These are phyloP conservation scores for Ecdyonurus torrentis DNA, from an alignment of 2,888 invertebrate species.

Conservation along the genomic window DNA sequence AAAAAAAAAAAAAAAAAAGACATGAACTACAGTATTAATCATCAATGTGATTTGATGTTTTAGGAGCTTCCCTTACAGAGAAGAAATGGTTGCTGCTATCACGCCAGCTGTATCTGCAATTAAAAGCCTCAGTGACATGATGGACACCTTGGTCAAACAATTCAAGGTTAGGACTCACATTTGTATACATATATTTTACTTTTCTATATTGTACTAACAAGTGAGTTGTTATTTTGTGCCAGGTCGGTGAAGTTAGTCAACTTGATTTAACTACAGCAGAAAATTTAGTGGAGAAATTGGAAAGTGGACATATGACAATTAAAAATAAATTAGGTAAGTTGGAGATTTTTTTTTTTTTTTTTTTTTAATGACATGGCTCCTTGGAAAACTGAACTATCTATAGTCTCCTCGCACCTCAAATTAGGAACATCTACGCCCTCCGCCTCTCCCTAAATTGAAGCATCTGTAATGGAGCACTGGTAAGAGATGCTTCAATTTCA, in stretches of 20 bases:
- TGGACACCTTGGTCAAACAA: constrained; percentile 1
- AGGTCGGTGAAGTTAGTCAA: neutral
- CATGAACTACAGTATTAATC: no score
- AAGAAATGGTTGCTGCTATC: neutral
- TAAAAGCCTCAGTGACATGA: neutral
- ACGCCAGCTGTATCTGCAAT: neutral
- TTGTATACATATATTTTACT: neutral
- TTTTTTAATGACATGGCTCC: neutral
- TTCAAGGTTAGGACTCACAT: neutral
- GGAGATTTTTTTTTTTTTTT: no score
- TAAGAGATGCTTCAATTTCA: no score
- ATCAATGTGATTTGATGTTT: no score
- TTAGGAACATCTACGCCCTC: no score
- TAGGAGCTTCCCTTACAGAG: neutral
- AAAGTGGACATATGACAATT: neutral
- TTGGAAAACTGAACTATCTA: no score
- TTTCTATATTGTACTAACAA: no score
- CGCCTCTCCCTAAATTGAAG: no score
- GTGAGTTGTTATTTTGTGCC: no score
- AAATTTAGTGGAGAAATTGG: neutral
- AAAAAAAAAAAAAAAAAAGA: no score
- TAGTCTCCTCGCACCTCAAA: no score
- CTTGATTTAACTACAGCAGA: neutral
- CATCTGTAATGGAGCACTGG: no score
- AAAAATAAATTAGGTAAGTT: neutral